Base-by-base conservation (phyloP, 2,113 vertebrate genomes). In the Calyptommatus sinebrachiatus region DNA sequence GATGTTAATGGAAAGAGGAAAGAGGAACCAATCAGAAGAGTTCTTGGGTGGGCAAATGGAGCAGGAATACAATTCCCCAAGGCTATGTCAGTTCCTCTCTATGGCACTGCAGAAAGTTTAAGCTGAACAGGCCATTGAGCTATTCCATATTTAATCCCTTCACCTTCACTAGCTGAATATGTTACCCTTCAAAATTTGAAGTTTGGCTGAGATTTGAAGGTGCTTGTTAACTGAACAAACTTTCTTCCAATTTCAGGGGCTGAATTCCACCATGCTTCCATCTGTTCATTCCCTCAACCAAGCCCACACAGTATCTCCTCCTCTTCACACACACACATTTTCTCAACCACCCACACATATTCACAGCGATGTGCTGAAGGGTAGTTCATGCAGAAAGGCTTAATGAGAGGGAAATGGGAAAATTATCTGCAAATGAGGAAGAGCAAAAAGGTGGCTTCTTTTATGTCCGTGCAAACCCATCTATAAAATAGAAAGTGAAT, bases 281-380 rank as follows among this genome's bases (percentile, higher is more conserved):
- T 79, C 78, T 53, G 78, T 60, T 79, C 24, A 46, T 63, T 46
- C 74, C 62, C 35, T 5, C 78, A 72, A 50, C 69, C 77, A 69
- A 72, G 26, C 69, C 77, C 70, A 79, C 78, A 63, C n/a, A 29
- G 21, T 48, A 50, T 57, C 66, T 71, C 46, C n/a, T 71, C 26
- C 26, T 0, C 45, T 79, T 29, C 18, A 31, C 9, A 48, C 70
- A 26, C 45, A 7, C 69, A 65, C 70, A 26, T 26, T 50, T 72
- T 50, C 62, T n/a, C n/a, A 65, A 21, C 61, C 70, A 6, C 62
- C 45, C 78, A 31, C 71, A 50, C 35, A 11, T n/a, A 46, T 48
- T 48, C 45, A 21, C 8, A 4, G 74, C 61, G 7, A 41, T 61
- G 21, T 21, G 61, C 46, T 50, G 60, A 72, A 50, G 10, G 11